Evolutionary conservation across 2,888 invertebrate species (phyloP).

Genomic region (Dione juno): DNA sequence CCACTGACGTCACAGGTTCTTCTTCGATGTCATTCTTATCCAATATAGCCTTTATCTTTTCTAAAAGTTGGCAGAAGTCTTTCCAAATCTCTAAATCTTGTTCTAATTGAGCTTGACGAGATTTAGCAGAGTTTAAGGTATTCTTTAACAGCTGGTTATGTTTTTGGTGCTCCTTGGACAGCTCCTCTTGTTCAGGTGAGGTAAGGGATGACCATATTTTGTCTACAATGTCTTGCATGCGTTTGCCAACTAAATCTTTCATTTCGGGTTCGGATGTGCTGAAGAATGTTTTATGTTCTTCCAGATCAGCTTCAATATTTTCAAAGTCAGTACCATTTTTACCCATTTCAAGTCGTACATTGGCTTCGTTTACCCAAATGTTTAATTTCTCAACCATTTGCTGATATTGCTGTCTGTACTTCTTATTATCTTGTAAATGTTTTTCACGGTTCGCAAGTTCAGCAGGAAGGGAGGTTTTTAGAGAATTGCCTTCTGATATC

Average conservation of each 20-base stretch:
- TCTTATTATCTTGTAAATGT: slow-evolving; percentile 90
- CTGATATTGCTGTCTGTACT: slow-evolving; percentile 89
- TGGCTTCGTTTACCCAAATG: slow-evolving; percentile 93
- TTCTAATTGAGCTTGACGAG: slow-evolving; percentile 90
- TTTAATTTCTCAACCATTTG: slow-evolving; percentile 90
- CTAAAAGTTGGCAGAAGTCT: slow-evolving; percentile 90
- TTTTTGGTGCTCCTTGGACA: slow-evolving; percentile 91
- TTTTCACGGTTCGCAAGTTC: slow-evolving; percentile 91
- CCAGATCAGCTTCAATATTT: slow-evolving; percentile 90
- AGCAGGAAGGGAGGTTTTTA: slow-evolving; percentile 89
- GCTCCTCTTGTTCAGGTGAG: slow-evolving; percentile 90
- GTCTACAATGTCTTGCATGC: slow-evolving; percentile 92
- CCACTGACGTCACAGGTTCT: slow-evolving; percentile 90
- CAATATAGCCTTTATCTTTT: slow-evolving; percentile 89
- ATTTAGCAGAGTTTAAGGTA: slow-evolving; percentile 91
- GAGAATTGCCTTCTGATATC: slow-evolving; percentile 91
- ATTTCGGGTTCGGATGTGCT: slow-evolving; percentile 88
- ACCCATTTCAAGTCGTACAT: slow-evolving; percentile 88
- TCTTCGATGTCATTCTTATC: slow-evolving; percentile 90
- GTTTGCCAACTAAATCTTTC: slow-evolving; percentile 90
- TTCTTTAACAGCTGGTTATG: slow-evolving; percentile 92
- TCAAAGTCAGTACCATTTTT: slow-evolving; percentile 95
- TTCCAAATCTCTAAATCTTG: slow-evolving; percentile 93
- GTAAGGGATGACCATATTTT: slow-evolving; percentile 94
- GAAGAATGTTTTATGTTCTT: slow-evolving; percentile 94